phyloP scores from a whole-genome alignment of 2,888 invertebrate species.

The Perizoma affinitatum region DNA sequence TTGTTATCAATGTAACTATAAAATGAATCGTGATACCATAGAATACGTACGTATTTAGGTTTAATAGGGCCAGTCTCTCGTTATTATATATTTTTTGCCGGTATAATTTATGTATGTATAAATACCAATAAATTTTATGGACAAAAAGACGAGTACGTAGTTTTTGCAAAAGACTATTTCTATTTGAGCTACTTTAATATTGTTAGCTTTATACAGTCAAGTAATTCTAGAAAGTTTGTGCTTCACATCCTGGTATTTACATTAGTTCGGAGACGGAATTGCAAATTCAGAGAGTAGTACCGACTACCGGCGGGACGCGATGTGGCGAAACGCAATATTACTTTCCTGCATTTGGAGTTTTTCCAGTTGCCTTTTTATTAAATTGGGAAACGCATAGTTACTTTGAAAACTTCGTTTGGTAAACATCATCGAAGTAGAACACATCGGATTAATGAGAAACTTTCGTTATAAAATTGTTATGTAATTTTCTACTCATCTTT shows the following conservation, averaged over 20 bases:
- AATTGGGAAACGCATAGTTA: slow-evolving; percentile 41
- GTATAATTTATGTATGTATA: too few species aligned
- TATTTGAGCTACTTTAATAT: background rate
- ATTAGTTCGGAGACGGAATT: slow-evolving; percentile 27
- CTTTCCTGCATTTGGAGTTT: slow-evolving; percentile 43
- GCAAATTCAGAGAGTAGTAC: slow-evolving; percentile 26
- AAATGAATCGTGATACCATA: too few species aligned
- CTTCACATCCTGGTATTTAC: slow-evolving; percentile 14
- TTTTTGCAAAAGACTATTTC: too few species aligned
- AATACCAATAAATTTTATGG: too few species aligned
- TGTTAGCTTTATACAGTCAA: background rate
- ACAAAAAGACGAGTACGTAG: too few species aligned
- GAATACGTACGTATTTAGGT: too few species aligned
- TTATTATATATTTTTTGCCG: too few species aligned
- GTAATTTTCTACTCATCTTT: background rate
- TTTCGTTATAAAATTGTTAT: background rate
- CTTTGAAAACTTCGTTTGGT: slow-evolving; percentile 27
- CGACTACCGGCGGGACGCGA: slow-evolving; percentile 6
- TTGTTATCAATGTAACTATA: too few species aligned
- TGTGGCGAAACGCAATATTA: slow-evolving; percentile 35
- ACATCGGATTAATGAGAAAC: background rate
- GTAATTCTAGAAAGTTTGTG: background rate
- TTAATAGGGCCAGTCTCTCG: too few species aligned
- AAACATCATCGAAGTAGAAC: slow-evolving; percentile 13
- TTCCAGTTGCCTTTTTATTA: slow-evolving; percentile 41